Evolutionary conservation across 2,113 vertebrate genomes (phyloP).

Genomic region (Numenius arquata): DNA sequence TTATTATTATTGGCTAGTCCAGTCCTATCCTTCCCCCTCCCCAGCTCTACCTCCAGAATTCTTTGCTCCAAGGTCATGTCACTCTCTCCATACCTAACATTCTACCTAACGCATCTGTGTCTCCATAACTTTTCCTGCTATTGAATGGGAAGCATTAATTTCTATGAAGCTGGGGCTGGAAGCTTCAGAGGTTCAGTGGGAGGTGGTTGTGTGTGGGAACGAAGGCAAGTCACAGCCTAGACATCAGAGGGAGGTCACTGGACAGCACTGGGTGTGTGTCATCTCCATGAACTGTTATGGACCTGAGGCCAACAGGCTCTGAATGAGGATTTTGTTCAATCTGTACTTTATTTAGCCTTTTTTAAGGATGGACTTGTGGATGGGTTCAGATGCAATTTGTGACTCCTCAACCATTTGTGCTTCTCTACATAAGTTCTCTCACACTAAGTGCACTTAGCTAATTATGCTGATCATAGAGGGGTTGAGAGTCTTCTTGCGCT

Average conservation of each 20-base stretch:
- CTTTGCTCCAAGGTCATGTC: neutral
- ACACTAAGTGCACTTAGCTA: neutral
- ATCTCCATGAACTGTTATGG: neutral
- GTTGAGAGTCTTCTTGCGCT: neutral
- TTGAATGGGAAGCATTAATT: neutral
- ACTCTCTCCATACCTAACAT: neutral
- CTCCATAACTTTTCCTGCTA: neutral
- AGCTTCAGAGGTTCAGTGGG: neutral
- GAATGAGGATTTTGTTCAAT: neutral
- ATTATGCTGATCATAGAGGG: neutral
- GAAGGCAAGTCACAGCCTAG: too few species aligned
- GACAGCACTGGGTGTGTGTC: neutral
- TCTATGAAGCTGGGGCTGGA: neutral
- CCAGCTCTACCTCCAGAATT: neutral
- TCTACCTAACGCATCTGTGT: neutral
- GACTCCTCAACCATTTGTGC: neutral
- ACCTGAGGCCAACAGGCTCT: neutral
- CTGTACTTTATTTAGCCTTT: neutral
- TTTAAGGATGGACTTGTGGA: neutral
- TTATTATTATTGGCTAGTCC: neutral
- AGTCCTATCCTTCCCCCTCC: neutral
- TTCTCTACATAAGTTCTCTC: neutral
- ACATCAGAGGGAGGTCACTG: neutral
- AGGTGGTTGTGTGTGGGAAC: neutral
- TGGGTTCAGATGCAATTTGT: neutral